Conservation (phyloP, 2,113 vertebrate genomes). For the Lophius piscatorius region DNA sequence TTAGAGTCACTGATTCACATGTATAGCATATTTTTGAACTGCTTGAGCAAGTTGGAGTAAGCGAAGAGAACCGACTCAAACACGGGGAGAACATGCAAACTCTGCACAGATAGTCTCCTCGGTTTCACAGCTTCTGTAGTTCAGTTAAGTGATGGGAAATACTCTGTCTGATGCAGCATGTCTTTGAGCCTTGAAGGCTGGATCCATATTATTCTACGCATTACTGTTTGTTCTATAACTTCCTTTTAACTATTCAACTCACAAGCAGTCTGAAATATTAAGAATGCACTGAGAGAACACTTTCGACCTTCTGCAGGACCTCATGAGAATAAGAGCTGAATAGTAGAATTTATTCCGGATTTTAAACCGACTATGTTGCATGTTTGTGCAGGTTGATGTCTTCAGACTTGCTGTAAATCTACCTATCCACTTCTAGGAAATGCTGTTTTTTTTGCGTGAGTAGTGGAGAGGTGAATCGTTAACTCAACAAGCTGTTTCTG, state of each 20-base stretch:
- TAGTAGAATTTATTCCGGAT: not conserved
- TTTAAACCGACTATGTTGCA: not conserved
- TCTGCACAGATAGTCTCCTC: too few relatives aligned
- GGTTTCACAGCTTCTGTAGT: too few relatives aligned
- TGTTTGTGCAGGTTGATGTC: not conserved
- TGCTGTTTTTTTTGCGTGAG: conserved; percentile 7
- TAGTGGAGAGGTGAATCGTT: conserved; percentile 27
- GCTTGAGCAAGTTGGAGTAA: too few relatives aligned
- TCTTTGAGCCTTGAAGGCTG: too few relatives aligned
- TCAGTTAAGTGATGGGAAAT: too few relatives aligned
- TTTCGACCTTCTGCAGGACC: not conserved
- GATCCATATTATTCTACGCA: too few relatives aligned
- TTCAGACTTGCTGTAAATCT: conserved; percentile 10
- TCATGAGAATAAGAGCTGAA: not conserved
- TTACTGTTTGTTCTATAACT: too few relatives aligned
- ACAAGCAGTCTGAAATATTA: not conserved
- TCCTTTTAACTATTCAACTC: not conserved
- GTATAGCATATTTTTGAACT: too few relatives aligned
- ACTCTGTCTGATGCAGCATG: too few relatives aligned
- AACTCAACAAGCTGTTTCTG: conserved; percentile 11
- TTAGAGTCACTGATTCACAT: too few relatives aligned
- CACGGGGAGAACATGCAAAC: too few relatives aligned
- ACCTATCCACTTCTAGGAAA: conserved; percentile 3
- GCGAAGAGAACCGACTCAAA: too few relatives aligned
- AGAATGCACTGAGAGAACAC: not conserved